These are phyloP conservation scores for Seriola rivoliana DNA, from an alignment of 2,113 vertebrate genomes.

Conservation along the genomic window DNA sequence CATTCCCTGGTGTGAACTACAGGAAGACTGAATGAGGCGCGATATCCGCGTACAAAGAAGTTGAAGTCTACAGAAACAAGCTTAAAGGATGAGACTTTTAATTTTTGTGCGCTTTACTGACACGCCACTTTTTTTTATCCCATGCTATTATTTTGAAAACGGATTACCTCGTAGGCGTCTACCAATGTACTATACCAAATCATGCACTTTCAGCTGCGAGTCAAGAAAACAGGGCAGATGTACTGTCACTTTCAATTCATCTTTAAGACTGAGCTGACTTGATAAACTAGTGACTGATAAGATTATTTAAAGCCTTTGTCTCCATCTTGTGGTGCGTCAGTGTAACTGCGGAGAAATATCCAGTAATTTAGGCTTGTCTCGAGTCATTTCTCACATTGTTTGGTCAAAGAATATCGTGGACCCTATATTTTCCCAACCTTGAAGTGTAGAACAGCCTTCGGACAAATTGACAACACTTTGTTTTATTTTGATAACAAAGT, in stretches of 20 bases:
- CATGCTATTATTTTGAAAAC: not conserved
- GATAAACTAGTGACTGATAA: not conserved
- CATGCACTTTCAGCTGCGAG: too few relatives aligned
- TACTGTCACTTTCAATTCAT: not conserved
- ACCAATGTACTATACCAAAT: too few relatives aligned
- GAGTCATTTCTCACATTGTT: not conserved
- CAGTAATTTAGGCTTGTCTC: not conserved
- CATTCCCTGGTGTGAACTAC: conserved; percentile 34
- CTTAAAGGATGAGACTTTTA: not conserved
- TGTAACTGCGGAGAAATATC: not conserved
- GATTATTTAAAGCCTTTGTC: conserved; percentile 39
- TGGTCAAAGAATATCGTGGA: too few relatives aligned
- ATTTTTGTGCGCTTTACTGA: too few relatives aligned
- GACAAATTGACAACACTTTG: not conserved
- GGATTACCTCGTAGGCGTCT: not conserved
- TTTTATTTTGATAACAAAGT: conserved; percentile 67
- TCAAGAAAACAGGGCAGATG: not conserved
- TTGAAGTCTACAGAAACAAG: too few relatives aligned
- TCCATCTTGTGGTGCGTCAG: conserved; percentile 56
- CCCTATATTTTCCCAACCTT: not conserved
- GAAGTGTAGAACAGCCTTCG: not conserved
- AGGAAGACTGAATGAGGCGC: conserved; percentile 62
- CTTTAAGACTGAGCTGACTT: not conserved
- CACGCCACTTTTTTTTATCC: not conserved
- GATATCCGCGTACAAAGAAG: conserved; percentile 39